phyloP scores from a whole-genome alignment of 2,797 vertebrate genomes.

The Podarcis lilfordi region DNA sequence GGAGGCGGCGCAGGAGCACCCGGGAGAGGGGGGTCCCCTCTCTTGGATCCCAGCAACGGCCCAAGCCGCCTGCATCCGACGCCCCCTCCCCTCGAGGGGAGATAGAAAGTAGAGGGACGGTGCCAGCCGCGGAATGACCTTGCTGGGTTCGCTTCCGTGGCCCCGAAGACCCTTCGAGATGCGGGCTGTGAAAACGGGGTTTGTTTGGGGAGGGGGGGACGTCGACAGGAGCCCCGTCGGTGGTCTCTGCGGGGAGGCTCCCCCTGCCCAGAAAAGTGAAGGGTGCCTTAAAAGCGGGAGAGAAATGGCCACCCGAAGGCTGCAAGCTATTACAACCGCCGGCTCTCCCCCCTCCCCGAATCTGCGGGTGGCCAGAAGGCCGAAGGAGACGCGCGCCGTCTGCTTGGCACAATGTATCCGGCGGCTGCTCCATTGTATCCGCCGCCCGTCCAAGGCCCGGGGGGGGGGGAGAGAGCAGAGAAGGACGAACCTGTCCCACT shows the following conservation, averaged over 20 bases:
- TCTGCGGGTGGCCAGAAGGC: not conserved
- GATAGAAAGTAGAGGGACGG: not conserved
- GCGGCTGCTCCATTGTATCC: not conserved
- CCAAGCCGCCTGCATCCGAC: not conserved
- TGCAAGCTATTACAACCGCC: constrained; percentile 5
- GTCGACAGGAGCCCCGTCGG: not conserved
- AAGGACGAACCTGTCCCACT: not conserved
- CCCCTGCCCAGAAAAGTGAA: not conserved
- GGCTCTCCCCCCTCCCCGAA: not conserved
- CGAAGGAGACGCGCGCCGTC: not conserved
- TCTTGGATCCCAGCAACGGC: not conserved
- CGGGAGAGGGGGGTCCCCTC: not conserved
- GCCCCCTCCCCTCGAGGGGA: not conserved
- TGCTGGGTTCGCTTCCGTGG: not conserved
- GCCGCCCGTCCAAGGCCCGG: not conserved
- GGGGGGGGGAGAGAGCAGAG: not conserved
- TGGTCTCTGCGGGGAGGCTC: not conserved
- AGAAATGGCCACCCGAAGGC: not conserved
- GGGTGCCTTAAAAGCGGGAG: not conserved
- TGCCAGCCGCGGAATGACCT: not conserved
- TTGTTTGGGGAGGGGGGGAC: not conserved
- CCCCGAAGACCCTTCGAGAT: not conserved
- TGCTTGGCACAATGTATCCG: not conserved
- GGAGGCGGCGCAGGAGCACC: not conserved
- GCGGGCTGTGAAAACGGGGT: not conserved